These are phyloP conservation scores for Eristalis tenax DNA, from an alignment of 2,888 invertebrate species.

Conservation along the genomic window DNA sequence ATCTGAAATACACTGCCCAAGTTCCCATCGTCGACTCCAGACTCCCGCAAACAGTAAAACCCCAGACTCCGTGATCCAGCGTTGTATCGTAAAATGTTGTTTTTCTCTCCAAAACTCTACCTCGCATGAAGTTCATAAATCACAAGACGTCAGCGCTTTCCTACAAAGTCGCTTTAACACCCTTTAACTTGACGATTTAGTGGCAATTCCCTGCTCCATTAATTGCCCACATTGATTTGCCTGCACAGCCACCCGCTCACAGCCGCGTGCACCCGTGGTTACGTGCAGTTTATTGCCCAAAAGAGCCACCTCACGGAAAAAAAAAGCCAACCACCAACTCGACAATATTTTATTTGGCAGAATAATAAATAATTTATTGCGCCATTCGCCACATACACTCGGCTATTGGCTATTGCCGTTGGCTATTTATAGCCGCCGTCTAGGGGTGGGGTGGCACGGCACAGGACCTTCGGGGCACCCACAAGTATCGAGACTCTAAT, in stretches of 20 bases:
- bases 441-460: neutral
- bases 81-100: neutral
- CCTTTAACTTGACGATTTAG: neutral
- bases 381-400: conserved; percentile 35
- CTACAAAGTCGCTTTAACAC: conserved; percentile 6
- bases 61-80: neutral
- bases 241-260: conserved; percentile 6
- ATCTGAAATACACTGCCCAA: too few species aligned
- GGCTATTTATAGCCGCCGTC: conserved; percentile 34
- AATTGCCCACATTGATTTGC: conserved; percentile 35
- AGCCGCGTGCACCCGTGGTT: conserved; percentile 11
- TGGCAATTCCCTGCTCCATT: conserved; percentile 28
- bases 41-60: too few species aligned
- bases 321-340: neutral
- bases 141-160: neutral
- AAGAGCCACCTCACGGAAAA: neutral
- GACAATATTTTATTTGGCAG: conserved; percentile 43
- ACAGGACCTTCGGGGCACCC: conserved; percentile 31
- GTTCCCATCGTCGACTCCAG: too few species aligned
- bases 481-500: conserved; percentile 53
- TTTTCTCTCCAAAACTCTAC: neutral
- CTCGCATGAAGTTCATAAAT: neutral
- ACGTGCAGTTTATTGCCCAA: conserved; percentile 44
- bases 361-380: conserved; percentile 58
- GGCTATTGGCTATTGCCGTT: conserved; percentile 1